Conservation (phyloP, 2,113 vertebrate genomes). For the Callospermophilus lateralis region DNA sequence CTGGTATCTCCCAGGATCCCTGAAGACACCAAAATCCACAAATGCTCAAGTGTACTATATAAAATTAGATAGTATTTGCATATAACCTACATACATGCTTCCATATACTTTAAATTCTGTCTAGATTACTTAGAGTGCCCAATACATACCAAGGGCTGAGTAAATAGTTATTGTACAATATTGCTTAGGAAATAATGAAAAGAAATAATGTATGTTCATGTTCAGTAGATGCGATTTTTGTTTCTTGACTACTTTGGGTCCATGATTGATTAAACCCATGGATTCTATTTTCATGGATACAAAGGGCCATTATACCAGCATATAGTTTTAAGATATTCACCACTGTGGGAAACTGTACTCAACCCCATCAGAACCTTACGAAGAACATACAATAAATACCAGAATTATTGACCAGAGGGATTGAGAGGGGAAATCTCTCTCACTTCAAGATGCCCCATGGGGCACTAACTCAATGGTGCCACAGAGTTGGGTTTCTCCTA, state of each 20-base stretch:
- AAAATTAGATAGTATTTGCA: not conserved
- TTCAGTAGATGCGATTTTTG: not conserved
- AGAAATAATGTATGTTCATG: not conserved
- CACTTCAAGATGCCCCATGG: fast-evolving
- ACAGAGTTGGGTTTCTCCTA: fast-evolving
- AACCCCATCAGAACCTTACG: fast-evolving
- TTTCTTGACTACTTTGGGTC: not conserved
- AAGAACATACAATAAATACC: not conserved
- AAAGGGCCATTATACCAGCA: not conserved
- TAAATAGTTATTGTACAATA: not conserved
- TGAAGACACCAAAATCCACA: too few species aligned
- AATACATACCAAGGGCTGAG: not conserved
- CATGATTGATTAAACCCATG: not conserved
- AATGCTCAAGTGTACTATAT: not conserved
- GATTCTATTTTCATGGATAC: not conserved
- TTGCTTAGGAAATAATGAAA: not conserved
- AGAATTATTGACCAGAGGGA: not conserved
- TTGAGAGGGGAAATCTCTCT: not conserved
- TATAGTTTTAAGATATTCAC: not conserved
- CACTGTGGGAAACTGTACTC: not conserved
- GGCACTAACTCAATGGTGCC: not conserved
- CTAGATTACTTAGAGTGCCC: not conserved
- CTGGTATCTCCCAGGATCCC: not conserved
- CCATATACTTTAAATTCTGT: not conserved
- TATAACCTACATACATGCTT: not conserved